These are phyloP conservation scores for Valencia hispanica DNA, from an alignment of 2,797 vertebrate genomes.

Conservation along the genomic window DNA sequence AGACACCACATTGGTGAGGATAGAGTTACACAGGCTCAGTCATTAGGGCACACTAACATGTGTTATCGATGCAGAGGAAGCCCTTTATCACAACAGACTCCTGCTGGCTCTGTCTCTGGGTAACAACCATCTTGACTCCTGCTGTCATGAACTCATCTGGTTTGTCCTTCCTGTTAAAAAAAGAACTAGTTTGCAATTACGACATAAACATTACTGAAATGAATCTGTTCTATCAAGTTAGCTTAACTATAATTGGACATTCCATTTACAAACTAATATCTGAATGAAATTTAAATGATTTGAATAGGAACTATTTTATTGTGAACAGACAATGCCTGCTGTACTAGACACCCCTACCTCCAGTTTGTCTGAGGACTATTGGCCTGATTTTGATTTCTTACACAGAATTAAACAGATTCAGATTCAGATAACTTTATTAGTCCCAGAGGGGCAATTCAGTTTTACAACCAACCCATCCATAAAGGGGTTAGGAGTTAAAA, in stretches of 20 bases:
- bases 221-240: background rate
- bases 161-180: too few relatives aligned
- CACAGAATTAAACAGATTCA: constrained; percentile 14
- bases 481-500: too few relatives aligned
- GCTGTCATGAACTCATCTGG: background rate
- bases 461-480: too few relatives aligned
- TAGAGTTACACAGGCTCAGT: background rate
- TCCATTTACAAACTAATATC: background rate
- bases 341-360: constrained; percentile 14
- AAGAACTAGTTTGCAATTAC: too few relatives aligned
- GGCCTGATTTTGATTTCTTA: background rate
- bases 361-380: constrained; percentile 11
- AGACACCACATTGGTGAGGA: background rate
- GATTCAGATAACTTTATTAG: too few relatives aligned
- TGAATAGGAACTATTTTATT: too few relatives aligned
- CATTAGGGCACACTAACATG: background rate
- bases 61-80: background rate
- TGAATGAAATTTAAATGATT: too few relatives aligned
- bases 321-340: too few relatives aligned
- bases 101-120: background rate
- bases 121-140: background rate
- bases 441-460: too few relatives aligned
- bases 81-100: background rate
- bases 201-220: background rate
- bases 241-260: too few relatives aligned